phyloP scores from a whole-genome alignment of 2,113 vertebrate genomes.

The Cryptomyrus ogoouensis region DNA sequence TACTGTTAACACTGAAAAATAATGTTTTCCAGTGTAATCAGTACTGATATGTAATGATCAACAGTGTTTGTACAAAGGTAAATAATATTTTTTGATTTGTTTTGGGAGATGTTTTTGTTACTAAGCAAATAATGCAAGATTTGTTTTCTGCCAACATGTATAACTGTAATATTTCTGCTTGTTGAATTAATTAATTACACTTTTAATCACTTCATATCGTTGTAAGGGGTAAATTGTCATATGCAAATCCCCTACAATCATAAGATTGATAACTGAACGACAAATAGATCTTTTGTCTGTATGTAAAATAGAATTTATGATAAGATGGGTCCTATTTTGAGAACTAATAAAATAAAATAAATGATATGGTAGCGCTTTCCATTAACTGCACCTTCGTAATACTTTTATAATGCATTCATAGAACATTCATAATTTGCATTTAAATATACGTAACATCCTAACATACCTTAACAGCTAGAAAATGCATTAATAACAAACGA shows the following conservation, averaged over 20 bases:
- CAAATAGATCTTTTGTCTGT: neutral
- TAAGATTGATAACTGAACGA: neutral
- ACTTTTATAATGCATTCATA: neutral
- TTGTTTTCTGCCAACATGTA: neutral
- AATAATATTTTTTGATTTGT: neutral
- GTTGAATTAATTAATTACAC: neutral
- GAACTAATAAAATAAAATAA: neutral
- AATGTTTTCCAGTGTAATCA: neutral
- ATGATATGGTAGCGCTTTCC: neutral
- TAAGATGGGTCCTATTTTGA: neutral
- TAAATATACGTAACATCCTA: neutral
- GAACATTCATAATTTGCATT: neutral
- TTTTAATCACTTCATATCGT: neutral
- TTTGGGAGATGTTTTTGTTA: neutral
- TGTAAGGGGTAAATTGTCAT: neutral
- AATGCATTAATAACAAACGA: neutral
- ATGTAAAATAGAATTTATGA: neutral
- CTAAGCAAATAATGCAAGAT: neutral
- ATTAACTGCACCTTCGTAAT: neutral
- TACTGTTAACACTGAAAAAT: neutral
- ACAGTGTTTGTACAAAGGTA: neutral
- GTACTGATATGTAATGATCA: neutral
- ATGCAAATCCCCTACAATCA: neutral
- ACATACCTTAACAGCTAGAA: neutral
- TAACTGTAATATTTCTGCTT: neutral